A percentile compares a stretch with the other conserved stretches of the same genome.
Evolutionary conservation across 2,797 vertebrate species (phyloP).

Genomic region (Chloroceryle inda): DNA sequence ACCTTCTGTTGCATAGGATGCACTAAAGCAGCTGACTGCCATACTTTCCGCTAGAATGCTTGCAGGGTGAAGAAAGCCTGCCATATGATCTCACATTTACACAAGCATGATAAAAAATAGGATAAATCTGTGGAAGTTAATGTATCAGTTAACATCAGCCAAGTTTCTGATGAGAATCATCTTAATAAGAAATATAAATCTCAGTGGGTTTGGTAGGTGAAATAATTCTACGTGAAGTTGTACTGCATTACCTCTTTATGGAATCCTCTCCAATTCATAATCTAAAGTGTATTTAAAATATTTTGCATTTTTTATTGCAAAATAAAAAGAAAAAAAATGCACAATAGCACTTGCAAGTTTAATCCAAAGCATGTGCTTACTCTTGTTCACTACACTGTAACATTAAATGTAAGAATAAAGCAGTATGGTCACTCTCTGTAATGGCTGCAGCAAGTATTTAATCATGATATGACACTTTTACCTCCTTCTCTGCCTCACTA

Average conservation of each 20-base stretch:
- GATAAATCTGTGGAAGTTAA: not conserved
- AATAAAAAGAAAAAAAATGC: not conserved
- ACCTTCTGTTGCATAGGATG: not conserved
- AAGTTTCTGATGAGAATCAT: not conserved
- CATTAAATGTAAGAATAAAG: slow-evolving; percentile 10
- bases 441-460: slow-evolving; percentile 6
- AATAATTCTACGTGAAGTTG: not conserved
- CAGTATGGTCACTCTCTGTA: not conserved
- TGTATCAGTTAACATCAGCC: not conserved
- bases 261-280: not conserved
- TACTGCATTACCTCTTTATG: not conserved
- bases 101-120: not conserved
- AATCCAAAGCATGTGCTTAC: not conserved
- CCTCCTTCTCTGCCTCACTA: slow-evolving; percentile 54
- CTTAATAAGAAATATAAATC: not conserved
- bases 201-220: not conserved
- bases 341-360: not conserved
- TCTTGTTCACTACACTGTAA: not conserved
- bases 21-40: not conserved
- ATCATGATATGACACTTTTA: slow-evolving; percentile 36
- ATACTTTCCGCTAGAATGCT: not conserved
- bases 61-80: not conserved
- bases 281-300: not conserved
- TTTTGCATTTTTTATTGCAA: not conserved
- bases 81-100: not conserved